phyloP scores from a whole-genome alignment of 1,140 invertebrate genomes.

The Pseudoatta argentina region DNA sequence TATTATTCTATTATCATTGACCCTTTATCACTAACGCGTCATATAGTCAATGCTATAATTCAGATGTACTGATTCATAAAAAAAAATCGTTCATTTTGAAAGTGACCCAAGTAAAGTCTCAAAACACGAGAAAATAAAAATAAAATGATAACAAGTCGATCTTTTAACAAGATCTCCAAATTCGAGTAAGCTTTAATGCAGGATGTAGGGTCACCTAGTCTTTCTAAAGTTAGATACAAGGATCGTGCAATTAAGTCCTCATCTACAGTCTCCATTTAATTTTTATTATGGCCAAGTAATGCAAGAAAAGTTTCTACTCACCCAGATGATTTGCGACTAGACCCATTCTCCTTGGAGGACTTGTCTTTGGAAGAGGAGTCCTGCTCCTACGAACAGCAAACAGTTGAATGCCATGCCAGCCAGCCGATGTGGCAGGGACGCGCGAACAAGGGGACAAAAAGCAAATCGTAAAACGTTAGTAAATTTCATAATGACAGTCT shows the following conservation, averaged over 20 bases:
- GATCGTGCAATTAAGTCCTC: slow-evolving; percentile 44
- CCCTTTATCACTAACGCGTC: background rate
- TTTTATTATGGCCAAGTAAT: slow-evolving; percentile 6
- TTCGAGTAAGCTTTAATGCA: slow-evolving; percentile 6
- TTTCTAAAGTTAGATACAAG: slow-evolving; percentile 31
- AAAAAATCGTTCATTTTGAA: background rate
- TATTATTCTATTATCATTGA: background rate
- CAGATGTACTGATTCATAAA: background rate
- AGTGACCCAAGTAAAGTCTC: slow-evolving; percentile 31
- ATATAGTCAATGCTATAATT: slow-evolving; percentile 16
- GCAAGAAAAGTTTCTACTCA: slow-evolving; percentile 79
- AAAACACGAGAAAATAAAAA: slow-evolving; percentile 1
- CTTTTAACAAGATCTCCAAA: slow-evolving; percentile 28
- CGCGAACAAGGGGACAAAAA: slow-evolving; percentile 86
- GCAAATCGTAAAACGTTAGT: slow-evolving; percentile 85
- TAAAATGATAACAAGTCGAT: background rate
- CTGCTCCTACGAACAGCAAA: slow-evolving; percentile 90
- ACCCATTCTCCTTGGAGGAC: slow-evolving; percentile 87
- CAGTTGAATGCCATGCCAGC: slow-evolving; percentile 87
- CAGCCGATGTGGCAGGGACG: slow-evolving; percentile 86
- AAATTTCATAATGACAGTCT: slow-evolving; percentile 75
- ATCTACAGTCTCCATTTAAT: slow-evolving; percentile 12
- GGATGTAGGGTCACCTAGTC: slow-evolving; percentile 23
- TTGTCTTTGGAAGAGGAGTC: slow-evolving; percentile 86
- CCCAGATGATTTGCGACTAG: slow-evolving; percentile 86